Conservation (phyloP, 2,888 invertebrate genomes). For the Agonopterix arenella region DNA sequence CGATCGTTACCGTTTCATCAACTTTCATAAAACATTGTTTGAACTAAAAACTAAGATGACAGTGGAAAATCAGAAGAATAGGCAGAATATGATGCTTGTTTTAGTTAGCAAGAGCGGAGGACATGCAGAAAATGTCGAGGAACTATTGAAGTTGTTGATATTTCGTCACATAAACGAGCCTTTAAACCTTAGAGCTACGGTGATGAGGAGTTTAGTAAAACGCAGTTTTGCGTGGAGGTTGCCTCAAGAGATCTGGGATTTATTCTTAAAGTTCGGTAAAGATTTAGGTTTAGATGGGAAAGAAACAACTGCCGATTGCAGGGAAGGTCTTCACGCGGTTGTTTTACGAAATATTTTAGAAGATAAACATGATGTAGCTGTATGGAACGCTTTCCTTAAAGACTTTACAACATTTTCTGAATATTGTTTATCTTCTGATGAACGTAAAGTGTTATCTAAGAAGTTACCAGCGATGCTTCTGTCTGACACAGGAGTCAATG, state of each 20-base stretch:
- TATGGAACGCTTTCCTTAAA: constrained; percentile 29
- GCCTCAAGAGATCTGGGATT: constrained; percentile 33
- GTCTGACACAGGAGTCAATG: constrained; percentile 12
- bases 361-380: constrained; percentile 14
- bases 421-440: constrained; percentile 31
- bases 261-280: constrained; percentile 36
- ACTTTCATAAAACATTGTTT: constrained; percentile 40
- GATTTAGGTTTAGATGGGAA: constrained; percentile 47
- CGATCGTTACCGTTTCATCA: constrained; percentile 40
- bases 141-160: constrained; percentile 33
- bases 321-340: constrained; percentile 48
- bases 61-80: constrained; percentile 33
- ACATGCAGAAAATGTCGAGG: constrained; percentile 27
- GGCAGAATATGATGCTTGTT: constrained; percentile 50
- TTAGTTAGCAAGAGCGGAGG: constrained; percentile 55
- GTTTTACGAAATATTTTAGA: constrained; percentile 38
- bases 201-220: constrained; percentile 49
- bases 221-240: constrained; percentile 46
- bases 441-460: constrained; percentile 23
- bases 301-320: constrained; percentile 28
- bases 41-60: constrained; percentile 39
- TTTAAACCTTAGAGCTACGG: constrained; percentile 37
- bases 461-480: constrained; percentile 23
- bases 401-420: constrained; percentile 35
- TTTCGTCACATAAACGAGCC: constrained; percentile 42